A percentile compares a stretch with the other conserved stretches of the same genome.
Conservation (phyloP, 2,888 invertebrate species). For the Anthophora plumipes region DNA sequence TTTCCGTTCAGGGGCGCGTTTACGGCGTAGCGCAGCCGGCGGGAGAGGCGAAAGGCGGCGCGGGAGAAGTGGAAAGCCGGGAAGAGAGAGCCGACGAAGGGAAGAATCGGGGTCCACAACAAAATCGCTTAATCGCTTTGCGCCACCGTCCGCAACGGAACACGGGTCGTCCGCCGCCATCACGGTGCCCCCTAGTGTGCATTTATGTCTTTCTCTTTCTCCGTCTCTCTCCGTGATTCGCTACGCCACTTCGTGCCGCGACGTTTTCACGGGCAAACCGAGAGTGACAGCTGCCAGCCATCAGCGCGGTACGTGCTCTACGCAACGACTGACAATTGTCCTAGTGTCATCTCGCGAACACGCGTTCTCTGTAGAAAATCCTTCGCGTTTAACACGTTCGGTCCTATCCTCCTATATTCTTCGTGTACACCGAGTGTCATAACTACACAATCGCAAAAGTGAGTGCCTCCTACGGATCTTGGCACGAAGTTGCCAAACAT, state of each 20-base stretch:
- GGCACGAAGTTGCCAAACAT: slow-evolving; percentile 63
- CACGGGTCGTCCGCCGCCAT: slow-evolving; percentile 74
- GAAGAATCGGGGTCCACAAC: slow-evolving; percentile 84
- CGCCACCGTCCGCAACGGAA: slow-evolving; percentile 82
- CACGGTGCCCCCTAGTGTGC: slow-evolving; percentile 77
- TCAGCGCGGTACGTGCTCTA: slow-evolving; percentile 70
- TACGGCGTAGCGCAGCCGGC: slow-evolving; percentile 79
- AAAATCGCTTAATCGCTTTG: slow-evolving; percentile 85
- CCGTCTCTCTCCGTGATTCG: slow-evolving; percentile 68
- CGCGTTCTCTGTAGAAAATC: slow-evolving; percentile 46
- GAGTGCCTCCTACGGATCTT: slow-evolving; percentile 61
- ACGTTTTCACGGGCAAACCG: slow-evolving; percentile 77
- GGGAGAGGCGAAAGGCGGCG: slow-evolving; percentile 80
- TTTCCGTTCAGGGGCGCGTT: slow-evolving; percentile 79
- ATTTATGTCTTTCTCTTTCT: slow-evolving; percentile 62
- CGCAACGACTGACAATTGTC: slow-evolving; percentile 60
- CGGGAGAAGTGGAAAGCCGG: slow-evolving; percentile 83
- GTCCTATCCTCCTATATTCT: slow-evolving; percentile 17
- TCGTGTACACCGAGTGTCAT: slow-evolving; percentile 57
- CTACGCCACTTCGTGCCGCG: slow-evolving; percentile 74
- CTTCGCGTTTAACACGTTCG: slow-evolving; percentile 1
- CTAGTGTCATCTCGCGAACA: slow-evolving; percentile 59
- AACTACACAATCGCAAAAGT: slow-evolving; percentile 59
- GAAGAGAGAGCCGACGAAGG: slow-evolving; percentile 79
- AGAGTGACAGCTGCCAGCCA: slow-evolving; percentile 79